phyloP scores from a whole-genome alignment of 2,797 vertebrate genomes.

The Syncerus caffer region DNA sequence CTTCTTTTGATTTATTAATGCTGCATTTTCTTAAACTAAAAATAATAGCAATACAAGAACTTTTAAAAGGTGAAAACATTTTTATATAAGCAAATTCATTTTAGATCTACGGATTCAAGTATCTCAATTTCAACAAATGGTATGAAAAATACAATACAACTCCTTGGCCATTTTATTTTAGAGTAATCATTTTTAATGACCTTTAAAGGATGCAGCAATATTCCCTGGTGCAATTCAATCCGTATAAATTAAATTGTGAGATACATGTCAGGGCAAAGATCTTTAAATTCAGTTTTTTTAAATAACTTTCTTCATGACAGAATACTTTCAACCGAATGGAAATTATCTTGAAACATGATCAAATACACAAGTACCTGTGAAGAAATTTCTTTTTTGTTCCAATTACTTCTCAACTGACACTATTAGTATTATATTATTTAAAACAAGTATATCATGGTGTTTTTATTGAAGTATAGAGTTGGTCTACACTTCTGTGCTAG shows the following conservation, averaged over 20 bases:
- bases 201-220: conserved; percentile 1
- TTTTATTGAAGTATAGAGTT: neutral
- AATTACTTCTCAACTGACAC: conserved; percentile 49
- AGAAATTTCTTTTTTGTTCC: conserved; percentile 26
- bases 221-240: neutral
- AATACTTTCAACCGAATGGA: conserved; percentile 44
- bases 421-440: conserved; percentile 53
- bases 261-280: neutral
- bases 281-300: conserved; percentile 31
- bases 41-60: conserved; percentile 66
- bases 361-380: conserved; percentile 36
- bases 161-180: neutral
- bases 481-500: neutral
- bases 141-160: conserved; percentile 31
- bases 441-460: conserved; percentile 31
- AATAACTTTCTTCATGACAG: conserved; percentile 24
- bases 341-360: conserved; percentile 57
- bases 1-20: conserved; percentile 57
- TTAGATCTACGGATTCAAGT: conserved; percentile 19
- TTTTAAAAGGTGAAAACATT: conserved; percentile 56
- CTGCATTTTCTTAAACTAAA: conserved; percentile 69
- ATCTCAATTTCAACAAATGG: conserved; percentile 47
- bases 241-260: neutral
- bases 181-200: conserved; percentile 14
- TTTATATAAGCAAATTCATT: conserved; percentile 61